A percentile compares a stretch with the other conserved stretches of the same genome.
Evolutionary conservation across 2,888 invertebrate species (phyloP).

Genomic region (Chrysolina haemoptera): DNA sequence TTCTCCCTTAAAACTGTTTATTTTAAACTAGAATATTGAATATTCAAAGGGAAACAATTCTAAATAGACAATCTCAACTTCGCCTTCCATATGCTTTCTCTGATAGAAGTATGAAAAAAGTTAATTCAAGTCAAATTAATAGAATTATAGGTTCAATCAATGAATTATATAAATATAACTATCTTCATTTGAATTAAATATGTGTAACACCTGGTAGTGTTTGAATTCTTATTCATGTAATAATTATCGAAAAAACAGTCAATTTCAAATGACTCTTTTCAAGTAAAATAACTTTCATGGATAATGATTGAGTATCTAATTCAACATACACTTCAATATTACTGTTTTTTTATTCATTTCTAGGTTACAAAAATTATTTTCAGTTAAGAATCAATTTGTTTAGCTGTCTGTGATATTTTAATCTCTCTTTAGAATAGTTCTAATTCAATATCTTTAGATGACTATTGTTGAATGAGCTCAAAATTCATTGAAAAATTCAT

Average conservation of each 20-base stretch:
- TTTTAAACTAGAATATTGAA: slow-evolving; percentile 33
- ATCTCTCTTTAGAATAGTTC: slow-evolving; percentile 60
- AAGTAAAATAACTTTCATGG: not conserved
- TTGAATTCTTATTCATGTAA: slow-evolving; percentile 12
- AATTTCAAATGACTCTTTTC: not conserved
- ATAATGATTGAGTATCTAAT: not conserved
- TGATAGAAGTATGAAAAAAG: slow-evolving; percentile 30
- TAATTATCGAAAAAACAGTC: not conserved
- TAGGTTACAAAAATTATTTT: slow-evolving; percentile 3
- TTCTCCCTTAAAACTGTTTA: slow-evolving; percentile 29
- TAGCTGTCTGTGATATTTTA: slow-evolving; percentile 68
- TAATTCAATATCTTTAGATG: slow-evolving; percentile 30
- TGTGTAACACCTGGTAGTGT: slow-evolving; percentile 1
- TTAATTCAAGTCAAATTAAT: slow-evolving; percentile 34
- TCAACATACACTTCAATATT: slow-evolving; percentile 26
- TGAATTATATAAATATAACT: not conserved
- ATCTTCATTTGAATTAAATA: not conserved
- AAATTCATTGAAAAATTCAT: slow-evolving; percentile 34
- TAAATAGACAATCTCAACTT: slow-evolving; percentile 56
- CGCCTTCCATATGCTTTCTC: slow-evolving; percentile 53
- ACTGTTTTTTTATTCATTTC: slow-evolving; percentile 38
- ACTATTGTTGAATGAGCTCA: slow-evolving; percentile 32
- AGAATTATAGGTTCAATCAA: slow-evolving; percentile 17
- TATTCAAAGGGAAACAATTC: slow-evolving; percentile 51
- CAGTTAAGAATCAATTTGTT: slow-evolving; percentile 49